A percentile compares a stretch with the other conserved stretches of the same genome.
These are phyloP conservation scores for Amphibalanus amphitrite DNA, from an alignment of 1,140 invertebrate species.

Conservation along the genomic window DNA sequence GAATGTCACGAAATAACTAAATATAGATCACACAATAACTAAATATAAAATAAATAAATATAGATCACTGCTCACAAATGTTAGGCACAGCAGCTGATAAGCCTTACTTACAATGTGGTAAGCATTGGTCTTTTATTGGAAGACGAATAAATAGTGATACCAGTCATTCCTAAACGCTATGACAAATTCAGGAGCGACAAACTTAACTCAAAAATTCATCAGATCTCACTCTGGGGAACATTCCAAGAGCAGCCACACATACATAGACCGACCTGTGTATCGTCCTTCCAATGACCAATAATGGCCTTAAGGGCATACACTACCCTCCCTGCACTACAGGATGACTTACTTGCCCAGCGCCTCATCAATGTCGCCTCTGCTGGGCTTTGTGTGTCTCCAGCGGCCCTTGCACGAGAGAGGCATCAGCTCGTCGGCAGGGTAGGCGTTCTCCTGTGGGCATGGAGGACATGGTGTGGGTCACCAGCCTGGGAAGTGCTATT, in stretches of 20 bases:
- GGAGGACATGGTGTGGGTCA: too few species aligned
- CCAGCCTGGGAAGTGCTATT: too few species aligned
- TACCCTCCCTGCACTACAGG: too few species aligned
- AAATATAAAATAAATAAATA: not conserved
- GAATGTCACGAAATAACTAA: too few species aligned
- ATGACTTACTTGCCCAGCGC: constrained; percentile 79
- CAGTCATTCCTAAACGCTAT: too few species aligned
- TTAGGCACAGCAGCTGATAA: too few species aligned
- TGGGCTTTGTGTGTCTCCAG: constrained; percentile 64
- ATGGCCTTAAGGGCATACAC: too few species aligned
- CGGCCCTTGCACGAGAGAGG: constrained; percentile 86
- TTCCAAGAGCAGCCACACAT: constrained; percentile 5
- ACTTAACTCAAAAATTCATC: constrained; percentile 7
- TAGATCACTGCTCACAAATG: constrained; percentile 7
- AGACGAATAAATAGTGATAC: too few species aligned
- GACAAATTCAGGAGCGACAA: constrained; percentile 9
- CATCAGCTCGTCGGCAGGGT: constrained; percentile 96
- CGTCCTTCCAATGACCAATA: too few species aligned
- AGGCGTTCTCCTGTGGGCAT: constrained; percentile 81
- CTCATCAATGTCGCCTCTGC: constrained; percentile 89
- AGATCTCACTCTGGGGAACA: not conserved
- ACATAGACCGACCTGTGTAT: not conserved
- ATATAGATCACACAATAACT: constrained; percentile 14
- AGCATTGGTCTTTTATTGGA: too few species aligned
- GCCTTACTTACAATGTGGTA: too few species aligned